These are phyloP conservation scores for Tenthredo notha DNA, from an alignment of 2,888 invertebrate species.

Conservation along the genomic window DNA sequence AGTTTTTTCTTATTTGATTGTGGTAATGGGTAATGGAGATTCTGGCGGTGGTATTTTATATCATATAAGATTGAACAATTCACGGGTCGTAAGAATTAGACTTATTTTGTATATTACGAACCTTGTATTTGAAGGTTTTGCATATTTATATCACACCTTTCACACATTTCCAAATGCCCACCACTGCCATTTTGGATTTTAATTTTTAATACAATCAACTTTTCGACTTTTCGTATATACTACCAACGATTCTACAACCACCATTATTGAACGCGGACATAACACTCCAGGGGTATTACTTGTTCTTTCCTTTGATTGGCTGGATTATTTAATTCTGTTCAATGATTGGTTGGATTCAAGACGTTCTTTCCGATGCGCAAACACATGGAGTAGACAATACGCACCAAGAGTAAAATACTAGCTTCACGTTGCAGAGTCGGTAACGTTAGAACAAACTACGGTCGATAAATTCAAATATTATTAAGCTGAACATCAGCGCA, in stretches of 20 bases:
- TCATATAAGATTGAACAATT: neutral
- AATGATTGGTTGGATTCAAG: slow-evolving; percentile 13
- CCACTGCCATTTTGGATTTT: slow-evolving; percentile 58
- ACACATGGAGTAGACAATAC: slow-evolving; percentile 4
- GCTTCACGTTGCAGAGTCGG: slow-evolving; percentile 16
- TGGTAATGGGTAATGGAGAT: slow-evolving; percentile 15
- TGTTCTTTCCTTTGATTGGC: slow-evolving; percentile 57
- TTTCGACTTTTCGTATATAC: slow-evolving; percentile 57
- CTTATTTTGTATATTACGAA: slow-evolving; percentile 32
- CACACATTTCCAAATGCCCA: slow-evolving; percentile 45
- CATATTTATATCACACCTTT: slow-evolving; percentile 54
- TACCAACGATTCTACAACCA: slow-evolving; percentile 56
- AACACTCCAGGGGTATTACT: slow-evolving; percentile 54
- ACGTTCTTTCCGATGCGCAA: slow-evolving; percentile 14
- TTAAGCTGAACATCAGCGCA: neutral
- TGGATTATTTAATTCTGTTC: neutral
- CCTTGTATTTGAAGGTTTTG: slow-evolving; percentile 49
- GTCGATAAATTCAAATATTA: slow-evolving; percentile 49
- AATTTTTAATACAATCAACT: slow-evolving; percentile 59
- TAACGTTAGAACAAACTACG: slow-evolving; percentile 29
- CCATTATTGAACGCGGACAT: slow-evolving; percentile 61
- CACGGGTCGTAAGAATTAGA: neutral
- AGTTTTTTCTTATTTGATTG: neutral
- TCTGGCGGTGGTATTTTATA: slow-evolving; percentile 10
- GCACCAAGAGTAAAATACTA: slow-evolving; percentile 5